phyloP scores from a whole-genome alignment of 2,797 vertebrate species.

The Siniperca undulata region DNA sequence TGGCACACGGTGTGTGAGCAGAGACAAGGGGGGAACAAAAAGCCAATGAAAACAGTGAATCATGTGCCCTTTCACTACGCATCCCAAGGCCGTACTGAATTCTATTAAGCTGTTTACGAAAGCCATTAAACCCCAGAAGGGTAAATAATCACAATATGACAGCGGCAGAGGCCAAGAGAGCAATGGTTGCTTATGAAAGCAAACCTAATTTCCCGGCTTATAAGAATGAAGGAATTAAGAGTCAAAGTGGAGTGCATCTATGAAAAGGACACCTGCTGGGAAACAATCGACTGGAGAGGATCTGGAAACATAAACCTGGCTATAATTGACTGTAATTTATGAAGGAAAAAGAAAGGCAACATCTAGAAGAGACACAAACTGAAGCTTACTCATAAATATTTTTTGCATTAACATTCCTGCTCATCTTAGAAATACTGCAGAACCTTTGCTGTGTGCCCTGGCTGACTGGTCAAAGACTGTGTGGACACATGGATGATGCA shows the following conservation, averaged over 20 bases:
- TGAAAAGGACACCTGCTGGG: conserved; percentile 55
- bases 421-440: conserved; percentile 24
- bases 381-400: background rate
- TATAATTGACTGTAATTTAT: conserved; percentile 28
- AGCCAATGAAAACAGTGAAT: conserved; percentile 65
- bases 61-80: conserved; percentile 61
- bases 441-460: background rate
- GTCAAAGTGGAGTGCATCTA: conserved; percentile 39
- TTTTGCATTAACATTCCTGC: background rate
- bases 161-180: conserved; percentile 58
- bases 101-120: conserved; percentile 75
- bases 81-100: conserved; percentile 68
- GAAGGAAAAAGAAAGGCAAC: background rate
- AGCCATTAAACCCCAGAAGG: conserved; percentile 71
- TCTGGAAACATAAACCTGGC: conserved; percentile 22
- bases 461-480: conserved; percentile 20
- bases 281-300: conserved; percentile 36
- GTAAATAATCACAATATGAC: conserved; percentile 78
- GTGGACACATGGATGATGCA: conserved; percentile 25
- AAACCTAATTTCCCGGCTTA: conserved; percentile 52
- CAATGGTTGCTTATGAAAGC: conserved; percentile 59
- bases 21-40: conserved; percentile 44
- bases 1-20: conserved; percentile 49
- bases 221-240: conserved; percentile 54
- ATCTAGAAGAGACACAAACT: background rate